Evolutionary conservation across 2,113 vertebrate genomes (phyloP).

Genomic region (Toxotes jaculatrix): DNA sequence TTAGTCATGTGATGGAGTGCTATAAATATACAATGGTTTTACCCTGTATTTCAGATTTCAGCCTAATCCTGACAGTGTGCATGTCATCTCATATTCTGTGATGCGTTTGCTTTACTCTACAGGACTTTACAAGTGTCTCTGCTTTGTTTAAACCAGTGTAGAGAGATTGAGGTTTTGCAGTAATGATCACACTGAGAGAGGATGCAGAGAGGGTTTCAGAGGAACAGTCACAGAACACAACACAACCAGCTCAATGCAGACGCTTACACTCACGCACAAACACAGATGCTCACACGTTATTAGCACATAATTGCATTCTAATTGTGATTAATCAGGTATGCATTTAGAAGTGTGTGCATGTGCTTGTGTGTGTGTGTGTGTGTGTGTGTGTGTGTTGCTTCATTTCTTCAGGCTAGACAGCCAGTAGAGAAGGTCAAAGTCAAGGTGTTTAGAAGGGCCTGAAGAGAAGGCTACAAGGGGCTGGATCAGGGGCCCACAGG

Average conservation of each 20-base stretch:
- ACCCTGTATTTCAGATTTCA: not conserved
- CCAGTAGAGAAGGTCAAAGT: conserved; percentile 52
- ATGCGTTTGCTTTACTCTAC: conserved; percentile 6
- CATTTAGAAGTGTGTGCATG: conserved; percentile 15
- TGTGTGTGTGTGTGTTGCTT: conserved; percentile 3
- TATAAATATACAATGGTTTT: not conserved
- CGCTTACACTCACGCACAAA: conserved; percentile 29
- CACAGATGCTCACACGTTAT: conserved; percentile 57
- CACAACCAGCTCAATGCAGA: conserved; percentile 11
- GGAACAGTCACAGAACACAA: conserved; percentile 29
- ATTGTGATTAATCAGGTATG: conserved; percentile 68
- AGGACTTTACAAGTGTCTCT: not conserved
- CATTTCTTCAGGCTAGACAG: conserved; percentile 41
- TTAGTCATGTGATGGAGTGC: not conserved
- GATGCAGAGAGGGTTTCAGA: conserved; percentile 20
- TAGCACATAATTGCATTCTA: conserved; percentile 52
- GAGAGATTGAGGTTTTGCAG: conserved; percentile 2
- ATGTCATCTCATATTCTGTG: not conserved
- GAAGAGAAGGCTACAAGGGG: conserved; percentile 37
- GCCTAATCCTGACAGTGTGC: not conserved
- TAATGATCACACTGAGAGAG: conserved; percentile 19
- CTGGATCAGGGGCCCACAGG: conserved; percentile 39
- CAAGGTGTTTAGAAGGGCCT: conserved; percentile 45
- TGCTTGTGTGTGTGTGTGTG: conserved; percentile 7
- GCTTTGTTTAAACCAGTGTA: not conserved